Conservation (phyloP, 2,888 invertebrate species). For the Sericinus montela region DNA sequence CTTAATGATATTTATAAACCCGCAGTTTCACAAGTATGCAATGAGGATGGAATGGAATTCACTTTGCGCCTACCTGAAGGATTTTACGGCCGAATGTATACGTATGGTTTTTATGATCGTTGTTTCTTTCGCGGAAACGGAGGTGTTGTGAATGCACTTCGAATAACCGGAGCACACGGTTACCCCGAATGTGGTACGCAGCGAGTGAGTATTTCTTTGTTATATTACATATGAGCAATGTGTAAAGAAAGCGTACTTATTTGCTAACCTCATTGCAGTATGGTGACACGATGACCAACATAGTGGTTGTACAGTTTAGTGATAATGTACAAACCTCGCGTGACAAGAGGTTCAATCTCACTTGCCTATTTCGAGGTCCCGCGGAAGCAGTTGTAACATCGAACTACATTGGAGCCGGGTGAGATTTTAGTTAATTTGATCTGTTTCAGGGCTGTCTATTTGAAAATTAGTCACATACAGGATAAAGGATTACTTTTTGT, state of each 20-base stretch:
- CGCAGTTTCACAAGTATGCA: conserved; percentile 92
- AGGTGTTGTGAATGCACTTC: conserved; percentile 88
- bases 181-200: conserved; percentile 96
- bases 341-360: conserved; percentile 94
- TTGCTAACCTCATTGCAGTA: conserved; percentile 78
- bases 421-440: conserved; percentile 42
- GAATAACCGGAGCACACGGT: conserved; percentile 94
- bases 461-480: conserved; percentile 25
- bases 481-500: background rate
- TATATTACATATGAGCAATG: too few relatives aligned
- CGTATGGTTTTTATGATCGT: conserved; percentile 93
- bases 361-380: conserved; percentile 94
- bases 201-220: conserved; percentile 73
- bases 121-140: conserved; percentile 96
- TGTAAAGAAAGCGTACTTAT: background rate
- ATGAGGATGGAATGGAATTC: conserved; percentile 96
- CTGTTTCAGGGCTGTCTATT: conserved; percentile 27
- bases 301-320: conserved; percentile 95
- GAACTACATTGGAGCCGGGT: conserved; percentile 95
- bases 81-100: conserved; percentile 93
- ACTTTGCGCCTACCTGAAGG: conserved; percentile 92
- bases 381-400: conserved; percentile 96
- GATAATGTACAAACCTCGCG: conserved; percentile 94
- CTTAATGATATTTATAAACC: background rate
- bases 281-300: conserved; percentile 95